Evolutionary conservation across 2,888 invertebrate species (phyloP).

Genomic region (Hypomecis atomaria): DNA sequence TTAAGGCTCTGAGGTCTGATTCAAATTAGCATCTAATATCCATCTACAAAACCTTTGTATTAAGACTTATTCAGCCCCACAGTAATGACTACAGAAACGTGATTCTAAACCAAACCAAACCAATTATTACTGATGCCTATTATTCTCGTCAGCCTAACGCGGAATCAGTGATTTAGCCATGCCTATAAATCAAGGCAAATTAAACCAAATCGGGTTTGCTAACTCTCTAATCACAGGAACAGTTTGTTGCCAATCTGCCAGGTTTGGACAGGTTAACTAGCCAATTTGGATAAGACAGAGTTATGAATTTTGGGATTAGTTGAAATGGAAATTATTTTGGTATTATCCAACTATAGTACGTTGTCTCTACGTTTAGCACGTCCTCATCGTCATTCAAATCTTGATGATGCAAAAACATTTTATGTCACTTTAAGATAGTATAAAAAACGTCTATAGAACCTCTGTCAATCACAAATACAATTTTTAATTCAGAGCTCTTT

Average conservation of each 20-base stretch:
- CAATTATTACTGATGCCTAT: constrained; percentile 14
- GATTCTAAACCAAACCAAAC: constrained; percentile 15
- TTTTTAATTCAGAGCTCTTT: no score
- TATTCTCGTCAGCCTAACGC: constrained; percentile 11
- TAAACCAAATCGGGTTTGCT: constrained; percentile 19
- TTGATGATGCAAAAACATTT: no score
- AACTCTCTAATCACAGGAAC: constrained; percentile 23
- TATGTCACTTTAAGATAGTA: no score
- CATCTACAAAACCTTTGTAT: no score
- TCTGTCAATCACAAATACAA: no score
- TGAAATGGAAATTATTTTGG: no score
- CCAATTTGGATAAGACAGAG: constrained; percentile 9
- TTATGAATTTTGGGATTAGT: background rate
- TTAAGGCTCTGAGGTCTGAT: no score
- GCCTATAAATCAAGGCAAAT: constrained; percentile 27
- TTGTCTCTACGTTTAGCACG: background rate
- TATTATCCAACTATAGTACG: background rate
- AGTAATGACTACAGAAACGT: constrained; percentile 12
- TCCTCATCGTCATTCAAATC: no score
- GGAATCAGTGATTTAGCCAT: constrained; percentile 12
- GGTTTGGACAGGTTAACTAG: constrained; percentile 6
- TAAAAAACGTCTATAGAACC: no score
- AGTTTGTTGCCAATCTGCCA: constrained; percentile 15
- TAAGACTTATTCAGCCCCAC: background rate
- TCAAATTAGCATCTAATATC: no score